Evolutionary conservation across 2,888 invertebrate species (phyloP), one percentile per base, ranked within the genome.

Genomic region (Cephus nigrinus): DNA sequence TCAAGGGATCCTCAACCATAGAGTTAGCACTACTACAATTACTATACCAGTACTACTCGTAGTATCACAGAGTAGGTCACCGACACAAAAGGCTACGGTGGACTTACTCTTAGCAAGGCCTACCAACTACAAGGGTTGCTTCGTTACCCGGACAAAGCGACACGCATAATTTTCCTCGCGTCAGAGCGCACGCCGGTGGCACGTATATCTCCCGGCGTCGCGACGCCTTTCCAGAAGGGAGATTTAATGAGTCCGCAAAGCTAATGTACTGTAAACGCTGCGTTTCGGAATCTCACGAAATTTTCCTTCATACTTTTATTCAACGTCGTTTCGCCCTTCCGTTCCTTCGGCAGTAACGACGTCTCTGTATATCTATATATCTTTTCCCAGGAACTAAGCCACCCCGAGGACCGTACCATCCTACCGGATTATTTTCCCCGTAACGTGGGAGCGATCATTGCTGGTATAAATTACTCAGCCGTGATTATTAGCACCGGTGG

Each of bases 391-490:
- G 9, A 71, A 36, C 36, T 36, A 40, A 69, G 35, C 31, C 36
- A 68, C 15, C 31, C 30, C 69, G 23, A 30, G 34, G 30, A 34
- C 31, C n/a, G 15, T 12, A 11, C 72, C 36, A 15, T 15, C n/a
- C 55, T 33, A 34, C 55, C 68, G 40, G 33, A 68, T 73, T 55
- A 73, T 76, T 73, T 76, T 40, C 32, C 73, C n/a, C 33, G 68
- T 55, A 68, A 33, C 75, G 31, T 32, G 76, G 33, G 23, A 32
- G 32, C 9, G 30, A 71, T 30, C 15, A 11, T 71, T 71, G 1
- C 32, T 0, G 30, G 11, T 12, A 35, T 71, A 30, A 30, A 15
- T 71, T 71, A 11, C 4, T 1, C 34, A 4, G 35, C 9, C 73
- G 5, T 35, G 5, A 74, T 15, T 3, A 33, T 32, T 9, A 12